Conservation (phyloP, 2,888 invertebrate genomes). For the Diarsia brunnea region DNA sequence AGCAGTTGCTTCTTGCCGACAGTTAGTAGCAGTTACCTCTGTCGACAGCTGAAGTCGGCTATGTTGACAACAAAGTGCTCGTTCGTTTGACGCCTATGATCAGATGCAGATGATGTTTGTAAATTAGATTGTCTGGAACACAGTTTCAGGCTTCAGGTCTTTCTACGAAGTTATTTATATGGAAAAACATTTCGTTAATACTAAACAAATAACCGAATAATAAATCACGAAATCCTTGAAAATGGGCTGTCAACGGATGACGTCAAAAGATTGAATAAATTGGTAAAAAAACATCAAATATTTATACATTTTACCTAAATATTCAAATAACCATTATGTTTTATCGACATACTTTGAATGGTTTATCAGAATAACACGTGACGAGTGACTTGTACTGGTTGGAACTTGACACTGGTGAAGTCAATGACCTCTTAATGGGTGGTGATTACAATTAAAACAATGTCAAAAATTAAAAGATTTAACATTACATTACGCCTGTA, state of each 20-base stretch:
- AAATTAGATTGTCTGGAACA: background rate
- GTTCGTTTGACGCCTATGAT: too few species aligned
- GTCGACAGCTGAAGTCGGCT: too few species aligned
- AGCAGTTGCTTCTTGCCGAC: too few species aligned
- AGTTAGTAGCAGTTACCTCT: too few species aligned
- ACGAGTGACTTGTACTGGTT: background rate
- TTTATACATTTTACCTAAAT: constrained; percentile 28
- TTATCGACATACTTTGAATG: constrained; percentile 33
- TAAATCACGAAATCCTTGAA: constrained; percentile 18
- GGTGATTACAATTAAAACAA: background rate
- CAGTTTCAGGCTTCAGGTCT: background rate
- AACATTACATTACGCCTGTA: too few species aligned
- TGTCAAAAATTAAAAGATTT: background rate
- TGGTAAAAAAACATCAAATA: constrained; percentile 19
- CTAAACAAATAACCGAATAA: constrained; percentile 18
- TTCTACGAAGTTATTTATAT: background rate
- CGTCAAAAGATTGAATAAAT: constrained; percentile 46
- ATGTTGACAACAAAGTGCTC: too few species aligned
- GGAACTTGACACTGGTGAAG: constrained; percentile 12
- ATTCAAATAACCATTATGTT: constrained; percentile 18
- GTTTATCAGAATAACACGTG: constrained; percentile 27
- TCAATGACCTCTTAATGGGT: background rate
- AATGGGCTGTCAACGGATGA: constrained; percentile 19
- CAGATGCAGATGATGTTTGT: background rate
- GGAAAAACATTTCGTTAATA: background rate